A percentile compares a stretch with the other conserved stretches of the same genome.
phyloP scores from a whole-genome alignment of 2,797 vertebrate genomes.

The Sarcoramphus papa region DNA sequence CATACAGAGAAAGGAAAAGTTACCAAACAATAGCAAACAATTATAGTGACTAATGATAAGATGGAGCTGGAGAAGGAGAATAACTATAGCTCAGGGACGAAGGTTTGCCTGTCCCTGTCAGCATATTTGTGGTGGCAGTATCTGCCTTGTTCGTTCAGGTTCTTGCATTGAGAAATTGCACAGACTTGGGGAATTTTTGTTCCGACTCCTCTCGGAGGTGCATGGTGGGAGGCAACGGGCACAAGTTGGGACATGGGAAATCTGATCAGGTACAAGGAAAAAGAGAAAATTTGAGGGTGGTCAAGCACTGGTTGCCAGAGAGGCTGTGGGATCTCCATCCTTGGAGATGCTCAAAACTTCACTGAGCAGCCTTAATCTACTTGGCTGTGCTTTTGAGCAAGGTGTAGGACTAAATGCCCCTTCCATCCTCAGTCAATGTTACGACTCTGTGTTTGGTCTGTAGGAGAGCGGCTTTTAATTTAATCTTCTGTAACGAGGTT shows the following conservation, averaged over 20 bases:
- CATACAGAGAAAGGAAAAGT: background rate
- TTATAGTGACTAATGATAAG: background rate
- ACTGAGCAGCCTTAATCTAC: background rate
- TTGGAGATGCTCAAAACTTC: background rate
- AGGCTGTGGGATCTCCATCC: background rate
- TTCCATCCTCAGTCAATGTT: background rate
- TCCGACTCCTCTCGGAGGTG: background rate
- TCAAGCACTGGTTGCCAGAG: background rate
- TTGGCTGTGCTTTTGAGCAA: background rate
- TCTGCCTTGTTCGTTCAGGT: background rate
- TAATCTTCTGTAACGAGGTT: background rate
- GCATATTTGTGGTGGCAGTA: background rate
- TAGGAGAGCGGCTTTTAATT: background rate
- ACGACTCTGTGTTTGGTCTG: rapidly evolving
- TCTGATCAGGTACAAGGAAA: background rate
- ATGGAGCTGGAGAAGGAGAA: background rate
- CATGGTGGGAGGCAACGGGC: background rate
- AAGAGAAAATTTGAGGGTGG: background rate
- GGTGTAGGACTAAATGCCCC: background rate
- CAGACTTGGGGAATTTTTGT: background rate
- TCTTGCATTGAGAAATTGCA: background rate
- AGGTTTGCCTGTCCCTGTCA: background rate
- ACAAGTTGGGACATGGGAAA: background rate
- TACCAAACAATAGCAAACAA: background rate
- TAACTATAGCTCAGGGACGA: background rate